Evolutionary conservation across 2,888 invertebrate species (phyloP), one percentile per base, ranked within the genome.

Genomic region (Drosophila nigricruria): DNA sequence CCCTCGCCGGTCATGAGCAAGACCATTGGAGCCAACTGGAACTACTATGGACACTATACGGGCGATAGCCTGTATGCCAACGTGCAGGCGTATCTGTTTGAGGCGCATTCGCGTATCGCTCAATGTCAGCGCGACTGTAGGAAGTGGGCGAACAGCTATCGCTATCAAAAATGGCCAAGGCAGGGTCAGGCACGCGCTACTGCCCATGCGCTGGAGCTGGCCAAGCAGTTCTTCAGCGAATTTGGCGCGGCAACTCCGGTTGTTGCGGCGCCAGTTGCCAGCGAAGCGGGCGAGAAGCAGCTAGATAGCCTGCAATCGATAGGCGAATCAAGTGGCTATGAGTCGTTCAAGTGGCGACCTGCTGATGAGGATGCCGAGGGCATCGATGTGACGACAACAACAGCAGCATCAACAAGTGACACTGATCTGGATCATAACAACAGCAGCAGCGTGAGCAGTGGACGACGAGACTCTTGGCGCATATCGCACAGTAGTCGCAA

Each of bases 1-100:
- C 91, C 92, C 1, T 88, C 91, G 5, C 90, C 90, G 4, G 85
- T 90, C 3, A 91, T 93, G 83, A 93, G 93, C 72, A 93, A 93
- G 80, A 93, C 93, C 3, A 93, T 93, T 36, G 93, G 93, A 16
- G 92, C 93, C n/a, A 93, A 94, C 80, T 94, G 94, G 94, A 94
- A 94, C 87, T 93, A 94, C 78, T 94, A 94, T 74, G 94, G 94
- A 5, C 80, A 93, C 25, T 91, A 93, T 81, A 88, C 94, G 76
- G 94, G 94, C 45, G 96, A 96, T 76, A 96, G 96, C 65, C 92
- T 97, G 70, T 96, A 95, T 90, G 96, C 96, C 36, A 97, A 97
- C 92, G 96, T 96, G 92, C 96, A 97, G 93, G 96, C 96, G 0
- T 98, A 98, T 93, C 94, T 98, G 34, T 96, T 96, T 90, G 97